A percentile compares a stretch with the other conserved stretches of the same genome.
Evolutionary conservation across 2,888 invertebrate species (phyloP).

Genomic region (Stegana nigrithorax): DNA sequence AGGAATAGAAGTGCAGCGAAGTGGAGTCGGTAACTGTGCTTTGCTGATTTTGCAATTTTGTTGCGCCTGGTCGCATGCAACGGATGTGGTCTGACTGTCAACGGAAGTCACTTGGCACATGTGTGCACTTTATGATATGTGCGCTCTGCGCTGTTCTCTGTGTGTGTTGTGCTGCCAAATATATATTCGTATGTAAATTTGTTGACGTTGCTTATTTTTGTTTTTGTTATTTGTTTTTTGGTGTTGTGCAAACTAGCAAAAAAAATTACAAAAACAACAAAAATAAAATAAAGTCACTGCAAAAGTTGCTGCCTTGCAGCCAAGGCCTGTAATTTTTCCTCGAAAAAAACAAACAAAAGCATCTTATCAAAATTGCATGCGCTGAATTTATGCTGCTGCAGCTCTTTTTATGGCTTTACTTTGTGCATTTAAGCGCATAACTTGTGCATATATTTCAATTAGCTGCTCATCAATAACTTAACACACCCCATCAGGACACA

Average conservation of each 20-base stretch:
- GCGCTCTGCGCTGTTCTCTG: not conserved
- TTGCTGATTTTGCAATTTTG: not conserved
- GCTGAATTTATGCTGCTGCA: not conserved
- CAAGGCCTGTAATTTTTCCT: too few relatives aligned
- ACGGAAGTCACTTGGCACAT: not conserved
- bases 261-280: too few relatives aligned
- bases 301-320: too few relatives aligned
- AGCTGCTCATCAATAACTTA: too few relatives aligned
- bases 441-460: conserved; percentile 58
- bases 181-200: not conserved
- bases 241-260: too few relatives aligned
- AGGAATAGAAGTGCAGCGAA: too few relatives aligned
- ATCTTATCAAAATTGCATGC: not conserved
- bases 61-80: not conserved
- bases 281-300: too few relatives aligned
- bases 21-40: too few relatives aligned
- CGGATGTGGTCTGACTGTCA: not conserved
- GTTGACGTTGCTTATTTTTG: not conserved
- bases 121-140: not conserved
- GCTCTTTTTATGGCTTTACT: not conserved
- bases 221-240: too few relatives aligned
- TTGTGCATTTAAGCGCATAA: conserved; percentile 44
- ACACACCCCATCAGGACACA: too few relatives aligned
- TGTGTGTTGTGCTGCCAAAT: not conserved
- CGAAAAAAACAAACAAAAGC: not conserved